Evolutionary conservation across 2,113 vertebrate genomes (phyloP).

Genomic region (Hemichromis elongatus): DNA sequence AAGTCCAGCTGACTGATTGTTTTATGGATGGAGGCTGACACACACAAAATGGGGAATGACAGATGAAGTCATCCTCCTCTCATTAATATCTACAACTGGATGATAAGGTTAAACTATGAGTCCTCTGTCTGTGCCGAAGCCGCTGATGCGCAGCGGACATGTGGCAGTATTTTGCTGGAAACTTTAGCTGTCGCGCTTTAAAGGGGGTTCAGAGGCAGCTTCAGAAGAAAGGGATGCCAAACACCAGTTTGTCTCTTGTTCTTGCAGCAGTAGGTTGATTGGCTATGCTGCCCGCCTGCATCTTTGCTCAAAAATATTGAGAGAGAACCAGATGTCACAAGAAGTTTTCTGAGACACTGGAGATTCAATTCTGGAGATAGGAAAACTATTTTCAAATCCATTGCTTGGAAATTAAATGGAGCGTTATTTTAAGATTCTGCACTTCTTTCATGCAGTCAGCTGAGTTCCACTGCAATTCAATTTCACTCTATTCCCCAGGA

Average conservation of each 20-base stretch:
- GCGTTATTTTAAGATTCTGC: conserved; percentile 31
- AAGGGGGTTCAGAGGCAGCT: conserved; percentile 5
- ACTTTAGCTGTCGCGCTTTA: neutral
- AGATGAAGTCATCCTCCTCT: conserved; percentile 49
- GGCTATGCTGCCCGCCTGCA: conserved; percentile 27
- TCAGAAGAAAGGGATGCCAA: conserved; percentile 7
- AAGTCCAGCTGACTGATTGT: conserved; percentile 56
- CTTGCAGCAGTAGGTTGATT: conserved; percentile 38
- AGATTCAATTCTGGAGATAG: conserved; percentile 71
- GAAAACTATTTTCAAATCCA: conserved; percentile 55
- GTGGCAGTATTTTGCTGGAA: neutral
- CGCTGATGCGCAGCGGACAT: neutral
- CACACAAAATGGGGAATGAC: conserved; percentile 49
- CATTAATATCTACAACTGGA: conserved; percentile 60
- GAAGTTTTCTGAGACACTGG: conserved; percentile 44
- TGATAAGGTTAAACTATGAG: conserved; percentile 50
- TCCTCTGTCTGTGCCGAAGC: neutral
- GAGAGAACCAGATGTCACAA: conserved; percentile 46
- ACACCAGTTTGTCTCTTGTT: conserved; percentile 8
- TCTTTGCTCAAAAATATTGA: conserved; percentile 30
- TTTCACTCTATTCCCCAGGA: conserved; percentile 34
- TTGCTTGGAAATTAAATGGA: conserved; percentile 53
- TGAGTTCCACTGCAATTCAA: conserved; percentile 38
- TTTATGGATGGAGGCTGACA: conserved; percentile 53
- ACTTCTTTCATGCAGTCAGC: conserved; percentile 14